Evolutionary conservation across 1,140 invertebrate species (phyloP).

Genomic region (Heliconius nattereri): DNA sequence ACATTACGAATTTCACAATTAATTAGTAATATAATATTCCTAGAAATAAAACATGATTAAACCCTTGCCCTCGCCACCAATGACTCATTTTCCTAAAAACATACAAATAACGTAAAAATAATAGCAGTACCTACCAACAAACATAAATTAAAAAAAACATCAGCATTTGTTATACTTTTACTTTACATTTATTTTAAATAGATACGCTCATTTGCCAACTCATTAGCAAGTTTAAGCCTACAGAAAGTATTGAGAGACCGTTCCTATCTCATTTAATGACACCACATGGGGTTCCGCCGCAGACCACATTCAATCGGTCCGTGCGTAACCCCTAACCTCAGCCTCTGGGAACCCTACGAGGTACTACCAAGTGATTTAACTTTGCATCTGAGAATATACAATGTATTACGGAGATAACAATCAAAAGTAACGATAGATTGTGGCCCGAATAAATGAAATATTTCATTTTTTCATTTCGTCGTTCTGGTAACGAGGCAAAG

Average conservation of each 20-base stretch:
- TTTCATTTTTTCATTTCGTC: no score
- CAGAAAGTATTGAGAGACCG: constrained; percentile 35
- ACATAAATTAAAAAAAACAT: constrained; percentile 5
- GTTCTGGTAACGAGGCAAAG: no score
- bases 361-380: constrained; percentile 56
- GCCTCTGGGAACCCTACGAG: constrained; percentile 53
- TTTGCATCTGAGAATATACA: constrained; percentile 54
- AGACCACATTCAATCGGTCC: constrained; percentile 66
- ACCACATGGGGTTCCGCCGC: constrained; percentile 56
- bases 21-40: background rate
- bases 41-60: background rate
- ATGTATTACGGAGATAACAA: constrained; percentile 36
- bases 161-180: constrained; percentile 22
- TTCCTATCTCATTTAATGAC: constrained; percentile 57
- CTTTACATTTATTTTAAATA: constrained; percentile 36
- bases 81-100: background rate
- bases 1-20: background rate
- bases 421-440: background rate
- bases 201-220: constrained; percentile 43
- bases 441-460: no score
- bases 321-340: constrained; percentile 54
- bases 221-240: constrained; percentile 44
- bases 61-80: background rate
- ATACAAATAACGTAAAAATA: background rate
- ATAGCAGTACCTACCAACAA: background rate